A percentile compares a stretch with the other conserved stretches of the same genome.
phyloP scores from a whole-genome alignment of 2,888 invertebrate genomes.

The Gortyna flavago region DNA sequence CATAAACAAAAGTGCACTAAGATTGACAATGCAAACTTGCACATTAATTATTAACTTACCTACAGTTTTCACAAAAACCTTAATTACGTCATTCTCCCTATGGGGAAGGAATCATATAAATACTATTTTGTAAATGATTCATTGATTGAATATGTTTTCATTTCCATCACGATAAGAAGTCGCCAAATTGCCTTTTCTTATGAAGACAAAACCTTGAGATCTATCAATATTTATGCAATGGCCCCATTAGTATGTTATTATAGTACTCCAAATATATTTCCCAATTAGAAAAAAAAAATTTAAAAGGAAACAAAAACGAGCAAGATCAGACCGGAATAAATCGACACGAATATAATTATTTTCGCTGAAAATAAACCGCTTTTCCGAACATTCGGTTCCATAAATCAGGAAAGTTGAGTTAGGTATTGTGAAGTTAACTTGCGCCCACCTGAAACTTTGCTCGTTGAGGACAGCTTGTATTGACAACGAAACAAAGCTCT shows the following conservation, averaged over 20 bases:
- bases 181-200: not conserved
- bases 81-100: not conserved
- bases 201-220: constrained; percentile 7
- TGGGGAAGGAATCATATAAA: not conserved
- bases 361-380: constrained; percentile 46
- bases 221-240: constrained; percentile 45
- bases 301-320: constrained; percentile 23
- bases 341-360: constrained; percentile 60
- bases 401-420: constrained; percentile 57
- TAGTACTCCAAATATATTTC: constrained; percentile 43
- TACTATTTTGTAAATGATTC: no score
- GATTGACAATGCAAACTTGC: not conserved
- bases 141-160: not conserved
- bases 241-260: constrained; percentile 36
- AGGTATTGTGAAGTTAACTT: constrained; percentile 50
- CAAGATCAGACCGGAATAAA: no score
- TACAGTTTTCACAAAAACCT: not conserved
- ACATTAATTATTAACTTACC: not conserved
- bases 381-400: constrained; percentile 40
- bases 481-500: constrained; percentile 31
- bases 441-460: constrained; percentile 55
- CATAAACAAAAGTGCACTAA: not conserved
- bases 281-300: constrained; percentile 41
- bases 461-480: constrained; percentile 36
- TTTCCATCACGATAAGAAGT: not conserved